These are phyloP conservation scores for Gorsachius magnificus DNA, from an alignment of 2,797 vertebrate species.

Conservation along the genomic window DNA sequence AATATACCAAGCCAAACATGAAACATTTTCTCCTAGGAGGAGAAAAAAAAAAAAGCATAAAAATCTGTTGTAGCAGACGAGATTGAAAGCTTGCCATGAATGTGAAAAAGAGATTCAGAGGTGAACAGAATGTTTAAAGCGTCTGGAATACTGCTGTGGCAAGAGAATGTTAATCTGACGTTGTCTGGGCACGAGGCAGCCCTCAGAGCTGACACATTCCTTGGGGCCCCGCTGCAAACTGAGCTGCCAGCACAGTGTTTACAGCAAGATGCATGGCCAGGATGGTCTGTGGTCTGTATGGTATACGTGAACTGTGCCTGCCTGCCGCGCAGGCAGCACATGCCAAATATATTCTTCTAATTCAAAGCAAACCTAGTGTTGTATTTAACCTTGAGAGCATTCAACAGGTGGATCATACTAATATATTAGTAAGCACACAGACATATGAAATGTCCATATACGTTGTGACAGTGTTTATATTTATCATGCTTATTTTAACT, in stretches of 20 bases:
- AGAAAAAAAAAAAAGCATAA: background rate
- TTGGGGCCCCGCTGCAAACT: conserved; percentile 28
- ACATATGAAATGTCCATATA: background rate
- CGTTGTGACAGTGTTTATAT: background rate
- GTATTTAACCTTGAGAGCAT: background rate
- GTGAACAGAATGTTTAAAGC: background rate
- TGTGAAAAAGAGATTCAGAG: conserved; percentile 6
- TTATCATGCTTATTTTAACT: conserved; percentile 21
- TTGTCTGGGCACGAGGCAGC: conserved; percentile 46
- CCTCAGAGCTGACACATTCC: conserved; percentile 40
- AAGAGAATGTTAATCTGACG: conserved; percentile 38
- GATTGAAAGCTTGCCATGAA: conserved; percentile 6
- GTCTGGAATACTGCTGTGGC: conserved; percentile 51
- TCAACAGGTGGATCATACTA: conserved; percentile 24
- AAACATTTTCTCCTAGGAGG: background rate
- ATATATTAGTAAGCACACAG: background rate
- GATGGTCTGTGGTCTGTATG: background rate
- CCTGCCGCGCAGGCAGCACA: background rate
- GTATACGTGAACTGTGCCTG: background rate
- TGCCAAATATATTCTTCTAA: background rate
- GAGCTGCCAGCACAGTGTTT: conserved; percentile 41
- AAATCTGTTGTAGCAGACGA: background rate
- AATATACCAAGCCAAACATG: background rate
- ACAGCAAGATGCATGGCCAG: conserved; percentile 10
- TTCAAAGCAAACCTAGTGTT: background rate